These are phyloP conservation scores for Pygocentrus nattereri DNA, from an alignment of 2,797 vertebrate genomes.

Conservation along the genomic window DNA sequence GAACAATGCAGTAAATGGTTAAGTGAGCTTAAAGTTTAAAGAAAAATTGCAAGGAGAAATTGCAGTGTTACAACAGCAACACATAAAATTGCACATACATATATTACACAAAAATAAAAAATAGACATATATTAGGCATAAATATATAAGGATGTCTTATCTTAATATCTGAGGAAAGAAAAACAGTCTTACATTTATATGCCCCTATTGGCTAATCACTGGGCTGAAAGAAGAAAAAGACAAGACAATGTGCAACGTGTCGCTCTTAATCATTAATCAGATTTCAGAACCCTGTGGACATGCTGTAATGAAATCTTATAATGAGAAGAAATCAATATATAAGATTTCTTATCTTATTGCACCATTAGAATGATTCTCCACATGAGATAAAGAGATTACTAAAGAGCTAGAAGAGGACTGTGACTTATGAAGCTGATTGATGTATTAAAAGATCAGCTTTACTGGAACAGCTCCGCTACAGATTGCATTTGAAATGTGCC, in stretches of 20 bases:
- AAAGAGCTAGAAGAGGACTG: background rate
- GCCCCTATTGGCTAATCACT: background rate
- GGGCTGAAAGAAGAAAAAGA: background rate
- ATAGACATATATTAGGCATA: too few relatives aligned
- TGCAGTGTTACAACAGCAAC: too few relatives aligned
- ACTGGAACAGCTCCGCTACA: background rate
- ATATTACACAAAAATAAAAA: too few relatives aligned
- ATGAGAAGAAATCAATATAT: too few relatives aligned
- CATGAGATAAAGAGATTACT: background rate
- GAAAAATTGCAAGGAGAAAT: too few relatives aligned
- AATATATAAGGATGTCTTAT: too few relatives aligned
- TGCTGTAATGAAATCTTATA: background rate
- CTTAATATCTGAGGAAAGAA: background rate
- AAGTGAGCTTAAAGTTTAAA: too few relatives aligned
- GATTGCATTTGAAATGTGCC: background rate
- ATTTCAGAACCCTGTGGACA: background rate
- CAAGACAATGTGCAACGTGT: background rate
- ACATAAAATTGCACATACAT: too few relatives aligned
- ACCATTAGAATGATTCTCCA: background rate
- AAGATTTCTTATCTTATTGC: too few relatives aligned
- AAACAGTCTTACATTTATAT: background rate
- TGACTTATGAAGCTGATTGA: background rate
- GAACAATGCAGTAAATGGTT: too few relatives aligned
- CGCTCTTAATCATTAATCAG: background rate
- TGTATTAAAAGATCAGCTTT: background rate